These are phyloP conservation scores for Ceratothoa steindachneri DNA, from an alignment of 2,888 invertebrate species.

Conservation along the genomic window DNA sequence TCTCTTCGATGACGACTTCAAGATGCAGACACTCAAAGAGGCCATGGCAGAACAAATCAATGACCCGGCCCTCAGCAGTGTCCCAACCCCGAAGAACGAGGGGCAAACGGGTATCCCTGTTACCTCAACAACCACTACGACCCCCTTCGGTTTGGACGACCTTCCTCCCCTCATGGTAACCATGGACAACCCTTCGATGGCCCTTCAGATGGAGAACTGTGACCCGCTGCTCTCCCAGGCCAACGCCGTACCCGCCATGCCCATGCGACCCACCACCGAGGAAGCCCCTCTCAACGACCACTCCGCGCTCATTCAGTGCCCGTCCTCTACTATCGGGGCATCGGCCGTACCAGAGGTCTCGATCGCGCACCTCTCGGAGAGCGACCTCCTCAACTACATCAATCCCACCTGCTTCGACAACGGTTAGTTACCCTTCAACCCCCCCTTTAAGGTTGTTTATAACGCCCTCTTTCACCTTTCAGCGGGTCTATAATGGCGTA, in stretches of 20 bases:
- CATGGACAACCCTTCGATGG: not conserved
- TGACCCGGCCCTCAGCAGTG: not conserved
- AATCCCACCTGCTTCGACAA: constrained; percentile 1
- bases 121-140: not conserved
- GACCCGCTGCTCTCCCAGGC: not conserved
- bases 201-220: not conserved
- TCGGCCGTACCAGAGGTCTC: not conserved
- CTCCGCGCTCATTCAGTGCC: not conserved
- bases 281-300: not conserved
- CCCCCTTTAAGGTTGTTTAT: no score
- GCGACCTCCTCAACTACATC: not conserved
- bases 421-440: not conserved
- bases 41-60: not conserved
- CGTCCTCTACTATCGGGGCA: not conserved
- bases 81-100: not conserved
- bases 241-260: not conserved
- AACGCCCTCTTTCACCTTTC: no score
- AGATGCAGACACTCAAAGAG: not conserved
- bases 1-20: not conserved
- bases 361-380: not conserved
- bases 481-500: no score
- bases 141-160: no score
- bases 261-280: not conserved
- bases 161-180: not conserved
- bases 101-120: not conserved